Base-by-base conservation (phyloP, 2,888 invertebrate genomes). In the Thera britannica region DNA sequence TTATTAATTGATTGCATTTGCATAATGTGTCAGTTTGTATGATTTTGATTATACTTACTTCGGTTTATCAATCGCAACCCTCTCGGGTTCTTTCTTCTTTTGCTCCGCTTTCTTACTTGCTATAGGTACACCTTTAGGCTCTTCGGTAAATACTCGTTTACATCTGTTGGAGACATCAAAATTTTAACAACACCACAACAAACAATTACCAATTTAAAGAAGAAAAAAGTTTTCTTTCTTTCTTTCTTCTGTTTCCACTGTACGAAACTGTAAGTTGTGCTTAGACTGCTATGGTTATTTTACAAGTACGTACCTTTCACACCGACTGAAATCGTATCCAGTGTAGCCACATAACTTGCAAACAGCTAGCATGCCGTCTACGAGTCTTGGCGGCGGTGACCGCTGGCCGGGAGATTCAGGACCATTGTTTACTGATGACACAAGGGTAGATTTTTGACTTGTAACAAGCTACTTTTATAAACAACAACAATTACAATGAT, bases 281-380 rank as follows among this genome's bases (percentile, higher is more conserved):
- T 23, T 23, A 23, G 23, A 23, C 23, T 23, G 23, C 23, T 23
- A 23, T 41, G 41, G 7, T 7, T 41, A 41, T 41, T 41, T 41
- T 41, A 5, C 1, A 7, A 7, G 5, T 41, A 41, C 41, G 4
- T 6, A 41, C 96, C 96, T 90, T 87, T 96, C 95, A 89, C 98
- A 98, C 71, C 95, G 95, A 77, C 95, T 96, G 85, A 97, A 97
- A 86, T 97, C 96, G 77, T 95, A 94, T 62, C 97, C 97, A 57
- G 96, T 95, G 81, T 96, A 96, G 23, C 98, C 98, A 86, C 98
- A 98, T 74, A 95, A 94, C 72, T 95, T 95, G 87, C 98, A 98
- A 1, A 98, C 95, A 6, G 97, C 97, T 74, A 96, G 89, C 92
- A 95, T 96, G 61, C 97, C 97, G 49, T 96, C 95, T 44, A 96